Conservation (phyloP, 2,113 vertebrate species). For the Prunella himalayana region DNA sequence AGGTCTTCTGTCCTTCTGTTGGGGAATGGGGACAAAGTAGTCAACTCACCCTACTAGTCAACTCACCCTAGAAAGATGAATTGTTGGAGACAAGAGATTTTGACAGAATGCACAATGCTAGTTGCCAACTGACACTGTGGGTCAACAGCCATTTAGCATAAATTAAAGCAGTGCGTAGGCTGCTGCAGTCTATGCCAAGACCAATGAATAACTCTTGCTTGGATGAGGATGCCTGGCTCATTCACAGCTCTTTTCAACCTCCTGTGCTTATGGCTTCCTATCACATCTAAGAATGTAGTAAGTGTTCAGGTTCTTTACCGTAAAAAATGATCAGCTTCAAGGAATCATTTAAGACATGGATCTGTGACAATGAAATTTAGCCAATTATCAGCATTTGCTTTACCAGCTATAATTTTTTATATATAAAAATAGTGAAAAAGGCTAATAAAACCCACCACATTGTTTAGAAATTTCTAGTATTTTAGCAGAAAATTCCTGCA, state of each 20-base stretch:
- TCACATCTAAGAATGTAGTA: background rate
- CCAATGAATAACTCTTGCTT: slow-evolving; percentile 54
- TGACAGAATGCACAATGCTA: background rate
- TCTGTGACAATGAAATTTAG: background rate
- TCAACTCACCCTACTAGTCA: background rate
- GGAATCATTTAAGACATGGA: background rate
- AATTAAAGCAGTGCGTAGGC: slow-evolving; percentile 35
- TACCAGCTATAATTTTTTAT: background rate
- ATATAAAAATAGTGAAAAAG: background rate
- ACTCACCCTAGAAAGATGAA: background rate
- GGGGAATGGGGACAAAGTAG: background rate
- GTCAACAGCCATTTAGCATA: slow-evolving; percentile 45
- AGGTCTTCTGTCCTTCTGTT: background rate
- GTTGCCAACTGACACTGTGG: slow-evolving; percentile 13
- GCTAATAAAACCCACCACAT: fast-evolving
- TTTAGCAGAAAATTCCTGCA: background rate
- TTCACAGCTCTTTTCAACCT: slow-evolving; percentile 32
- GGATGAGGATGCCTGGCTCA: slow-evolving; percentile 21
- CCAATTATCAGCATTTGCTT: background rate
- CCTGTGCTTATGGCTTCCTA: background rate
- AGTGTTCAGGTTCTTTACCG: background rate
- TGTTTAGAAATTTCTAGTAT: background rate
- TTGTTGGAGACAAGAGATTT: background rate
- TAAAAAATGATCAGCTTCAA: background rate
- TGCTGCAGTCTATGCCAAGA: slow-evolving; percentile 39